These are phyloP conservation scores for Nematolebias whitei DNA, from an alignment of 2,113 vertebrate species.

Conservation along the genomic window DNA sequence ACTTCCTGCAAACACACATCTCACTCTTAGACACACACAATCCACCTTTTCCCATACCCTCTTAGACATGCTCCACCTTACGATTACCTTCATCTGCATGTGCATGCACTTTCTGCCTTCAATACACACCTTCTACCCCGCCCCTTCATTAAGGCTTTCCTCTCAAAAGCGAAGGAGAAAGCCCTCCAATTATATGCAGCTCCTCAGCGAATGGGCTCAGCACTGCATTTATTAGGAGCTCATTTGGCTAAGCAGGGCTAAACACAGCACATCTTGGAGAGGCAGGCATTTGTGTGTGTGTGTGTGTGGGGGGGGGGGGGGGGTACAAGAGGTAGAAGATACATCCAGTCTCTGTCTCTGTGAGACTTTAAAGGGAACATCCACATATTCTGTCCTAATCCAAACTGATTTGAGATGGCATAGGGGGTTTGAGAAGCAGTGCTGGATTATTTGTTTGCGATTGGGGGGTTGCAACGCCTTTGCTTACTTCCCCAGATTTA, in stretches of 20 bases:
- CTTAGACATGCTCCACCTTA: slow-evolving; percentile 47
- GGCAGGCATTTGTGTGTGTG: slow-evolving; percentile 12
- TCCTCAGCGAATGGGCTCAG: slow-evolving; percentile 67
- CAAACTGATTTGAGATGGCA: slow-evolving; percentile 80
- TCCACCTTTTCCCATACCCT: slow-evolving; percentile 55
- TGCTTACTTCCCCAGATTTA: slow-evolving; percentile 78
- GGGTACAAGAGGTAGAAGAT: slow-evolving; percentile 36
- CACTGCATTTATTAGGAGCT: slow-evolving; percentile 75
- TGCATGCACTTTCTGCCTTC: slow-evolving; percentile 40
- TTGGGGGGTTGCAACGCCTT: slow-evolving; percentile 56
- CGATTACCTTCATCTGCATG: slow-evolving; percentile 27
- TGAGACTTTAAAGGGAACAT: slow-evolving; percentile 79
- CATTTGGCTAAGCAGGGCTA: slow-evolving; percentile 79
- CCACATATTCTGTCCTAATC: slow-evolving; percentile 78
- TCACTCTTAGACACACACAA: slow-evolving; percentile 21
- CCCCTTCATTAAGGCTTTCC: slow-evolving; percentile 71
- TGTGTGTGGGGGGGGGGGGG: neutral
- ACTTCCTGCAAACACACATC: slow-evolving; percentile 19
- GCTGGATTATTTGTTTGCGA: slow-evolving; percentile 82
- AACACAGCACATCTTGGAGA: slow-evolving; percentile 60
- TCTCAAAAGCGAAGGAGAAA: slow-evolving; percentile 68
- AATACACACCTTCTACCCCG: slow-evolving; percentile 57
- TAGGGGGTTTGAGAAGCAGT: slow-evolving; percentile 58
- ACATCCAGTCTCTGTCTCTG: slow-evolving; percentile 49
- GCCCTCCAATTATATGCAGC: slow-evolving; percentile 72